These are phyloP conservation scores for Alethe castanea DNA, from an alignment of 2,113 vertebrate species.

Conservation along the genomic window DNA sequence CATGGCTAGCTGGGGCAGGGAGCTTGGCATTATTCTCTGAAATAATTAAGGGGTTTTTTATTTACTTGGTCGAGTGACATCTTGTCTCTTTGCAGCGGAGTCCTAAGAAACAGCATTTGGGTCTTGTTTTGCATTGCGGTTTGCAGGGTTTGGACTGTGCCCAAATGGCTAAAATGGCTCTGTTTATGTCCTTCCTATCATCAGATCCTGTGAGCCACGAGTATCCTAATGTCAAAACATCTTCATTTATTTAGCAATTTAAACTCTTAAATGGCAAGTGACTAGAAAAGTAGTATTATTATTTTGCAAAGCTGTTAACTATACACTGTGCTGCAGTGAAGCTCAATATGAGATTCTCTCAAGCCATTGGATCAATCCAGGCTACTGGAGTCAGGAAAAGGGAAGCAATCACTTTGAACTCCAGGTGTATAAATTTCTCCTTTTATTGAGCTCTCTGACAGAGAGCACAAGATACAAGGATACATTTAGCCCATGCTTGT, in stretches of 20 bases:
- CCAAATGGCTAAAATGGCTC: not conserved
- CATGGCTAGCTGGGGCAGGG: not conserved
- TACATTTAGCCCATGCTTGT: not conserved
- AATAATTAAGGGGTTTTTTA: not conserved
- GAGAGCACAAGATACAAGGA: not conserved
- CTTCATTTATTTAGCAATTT: not conserved
- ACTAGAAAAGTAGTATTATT: not conserved
- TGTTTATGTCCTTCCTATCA: not conserved
- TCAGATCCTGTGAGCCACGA: not conserved
- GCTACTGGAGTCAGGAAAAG: slow-evolving; percentile 19
- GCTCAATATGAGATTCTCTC: not conserved
- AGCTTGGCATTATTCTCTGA: not conserved
- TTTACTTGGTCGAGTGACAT: not conserved
- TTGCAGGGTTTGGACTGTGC: not conserved
- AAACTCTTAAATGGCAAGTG: not conserved
- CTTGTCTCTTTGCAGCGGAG: not conserved
- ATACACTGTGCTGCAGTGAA: not conserved
- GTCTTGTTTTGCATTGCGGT: not conserved
- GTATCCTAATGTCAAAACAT: not conserved
- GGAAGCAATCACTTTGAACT: slow-evolving; percentile 10
- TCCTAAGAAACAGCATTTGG: not conserved
- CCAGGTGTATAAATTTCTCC: slow-evolving; percentile 28
- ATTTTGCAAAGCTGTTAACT: not conserved
- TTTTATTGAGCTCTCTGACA: slow-evolving; percentile 50
- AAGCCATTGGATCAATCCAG: not conserved